These are phyloP conservation scores for Chironomus riparius DNA, from an alignment of 2,888 invertebrate species.

Conservation along the genomic window DNA sequence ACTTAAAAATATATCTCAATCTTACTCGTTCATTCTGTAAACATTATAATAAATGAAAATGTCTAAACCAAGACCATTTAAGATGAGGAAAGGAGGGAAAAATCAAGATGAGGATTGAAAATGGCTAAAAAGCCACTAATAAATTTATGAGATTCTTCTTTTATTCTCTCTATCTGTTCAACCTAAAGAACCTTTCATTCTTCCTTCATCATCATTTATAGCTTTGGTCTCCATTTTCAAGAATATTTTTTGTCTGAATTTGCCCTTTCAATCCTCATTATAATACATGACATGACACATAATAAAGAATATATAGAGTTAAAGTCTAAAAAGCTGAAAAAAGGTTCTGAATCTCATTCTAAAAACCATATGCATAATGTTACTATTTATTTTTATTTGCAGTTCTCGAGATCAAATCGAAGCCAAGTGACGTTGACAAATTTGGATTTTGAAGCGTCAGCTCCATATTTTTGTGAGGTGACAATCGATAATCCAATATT, in stretches of 20 bases:
- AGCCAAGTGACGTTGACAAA: slow-evolving; percentile 57
- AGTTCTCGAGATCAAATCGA: slow-evolving; percentile 47
- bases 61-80: no score
- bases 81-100: not conserved
- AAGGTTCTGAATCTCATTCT: not conserved
- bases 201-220: not conserved
- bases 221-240: no score
- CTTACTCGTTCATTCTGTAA: no score
- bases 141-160: slow-evolving; percentile 13
- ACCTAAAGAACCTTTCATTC: not conserved
- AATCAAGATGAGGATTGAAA: not conserved
- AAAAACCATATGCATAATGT: not conserved
- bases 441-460: slow-evolving; percentile 68
- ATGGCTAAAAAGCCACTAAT: slow-evolving; percentile 6
- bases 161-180: not conserved
- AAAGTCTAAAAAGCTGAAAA: not conserved
- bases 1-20: no score
- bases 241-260: no score
- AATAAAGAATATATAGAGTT: no score
- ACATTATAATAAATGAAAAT: no score
- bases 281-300: no score
- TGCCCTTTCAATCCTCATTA: no score
- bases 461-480: slow-evolving; percentile 72
- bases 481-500: slow-evolving; percentile 74
- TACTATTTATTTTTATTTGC: slow-evolving; percentile 28